Percentiles rank a stretch among this genome's conserved stretches.
Conservation (phyloP, 2,113 vertebrate species). For the Meles meles region DNA sequence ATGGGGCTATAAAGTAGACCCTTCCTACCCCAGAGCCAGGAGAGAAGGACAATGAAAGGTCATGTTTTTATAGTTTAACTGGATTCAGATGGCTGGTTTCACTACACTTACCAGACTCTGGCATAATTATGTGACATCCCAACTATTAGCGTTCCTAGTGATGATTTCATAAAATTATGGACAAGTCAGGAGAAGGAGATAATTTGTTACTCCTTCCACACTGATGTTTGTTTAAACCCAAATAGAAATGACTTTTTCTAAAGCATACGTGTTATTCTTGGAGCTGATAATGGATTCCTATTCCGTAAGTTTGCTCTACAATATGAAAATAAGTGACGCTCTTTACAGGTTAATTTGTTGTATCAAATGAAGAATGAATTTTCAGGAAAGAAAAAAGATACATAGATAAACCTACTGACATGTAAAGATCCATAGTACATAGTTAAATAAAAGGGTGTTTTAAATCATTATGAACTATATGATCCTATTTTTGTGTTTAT, state of each 20-base stretch:
- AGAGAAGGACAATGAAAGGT: background rate
- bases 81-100: background rate
- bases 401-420: background rate
- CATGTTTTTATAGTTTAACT: background rate
- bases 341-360: slow-evolving; percentile 48
- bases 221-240: background rate
- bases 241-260: background rate
- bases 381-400: background rate
- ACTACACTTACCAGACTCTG: background rate
- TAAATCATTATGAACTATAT: background rate
- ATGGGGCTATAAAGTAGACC: background rate
- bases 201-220: background rate
- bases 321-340: background rate
- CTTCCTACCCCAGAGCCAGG: background rate
- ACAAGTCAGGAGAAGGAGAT: background rate
- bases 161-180: slow-evolving; percentile 22
- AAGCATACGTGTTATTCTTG: background rate
- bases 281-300: background rate
- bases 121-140: background rate
- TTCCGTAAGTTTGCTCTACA: background rate
- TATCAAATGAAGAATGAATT: slow-evolving; percentile 46
- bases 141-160: background rate
- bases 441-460: background rate
- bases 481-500: background rate
- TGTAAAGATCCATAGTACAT: background rate